phyloP scores from a whole-genome alignment of 2,888 invertebrate species.

The Tridacna crocea region DNA sequence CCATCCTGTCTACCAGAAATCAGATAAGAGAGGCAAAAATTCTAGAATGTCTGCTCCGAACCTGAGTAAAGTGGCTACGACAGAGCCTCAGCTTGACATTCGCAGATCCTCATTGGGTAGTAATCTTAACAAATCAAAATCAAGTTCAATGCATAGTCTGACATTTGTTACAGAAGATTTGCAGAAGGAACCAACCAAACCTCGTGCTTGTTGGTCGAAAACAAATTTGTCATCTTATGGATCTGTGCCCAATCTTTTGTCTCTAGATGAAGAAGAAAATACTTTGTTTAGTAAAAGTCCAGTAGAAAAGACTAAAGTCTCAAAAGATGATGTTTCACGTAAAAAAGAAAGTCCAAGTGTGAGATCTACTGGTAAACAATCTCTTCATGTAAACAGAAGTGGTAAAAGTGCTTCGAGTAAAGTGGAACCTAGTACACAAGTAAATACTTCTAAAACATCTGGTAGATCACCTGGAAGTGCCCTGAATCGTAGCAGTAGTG shows the following conservation, averaged over 20 bases:
- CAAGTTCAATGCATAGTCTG: constrained; percentile 54
- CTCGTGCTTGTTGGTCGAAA: constrained; percentile 51
- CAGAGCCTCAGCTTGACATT: constrained; percentile 26
- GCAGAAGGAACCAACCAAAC: constrained; percentile 36
- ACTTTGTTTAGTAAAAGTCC: constrained; percentile 47
- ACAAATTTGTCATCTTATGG: constrained; percentile 64
- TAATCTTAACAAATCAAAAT: constrained; percentile 57
- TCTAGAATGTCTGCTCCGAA: constrained; percentile 45
- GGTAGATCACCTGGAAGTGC: constrained; percentile 1
- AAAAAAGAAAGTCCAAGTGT: not conserved
- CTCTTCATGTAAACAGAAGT: not conserved
- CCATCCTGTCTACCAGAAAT: constrained; percentile 30
- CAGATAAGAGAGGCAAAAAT: constrained; percentile 45
- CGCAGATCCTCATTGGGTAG: constrained; percentile 44
- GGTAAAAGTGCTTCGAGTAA: constrained; percentile 29
- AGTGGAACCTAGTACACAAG: not conserved
- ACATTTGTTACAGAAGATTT: constrained; percentile 32
- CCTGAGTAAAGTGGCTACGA: constrained; percentile 31
- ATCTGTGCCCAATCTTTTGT: constrained; percentile 71
- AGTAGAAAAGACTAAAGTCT: not conserved
- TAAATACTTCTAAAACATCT: constrained; percentile 6
- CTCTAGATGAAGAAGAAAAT: constrained; percentile 60
- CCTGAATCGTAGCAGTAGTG: constrained; percentile 13
- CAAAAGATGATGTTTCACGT: not conserved
- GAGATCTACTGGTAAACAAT: not conserved